Percentiles rank a stretch among this genome's conserved stretches.
phyloP scores from a whole-genome alignment of 2,797 vertebrate species.

The Nannoperca australis region DNA sequence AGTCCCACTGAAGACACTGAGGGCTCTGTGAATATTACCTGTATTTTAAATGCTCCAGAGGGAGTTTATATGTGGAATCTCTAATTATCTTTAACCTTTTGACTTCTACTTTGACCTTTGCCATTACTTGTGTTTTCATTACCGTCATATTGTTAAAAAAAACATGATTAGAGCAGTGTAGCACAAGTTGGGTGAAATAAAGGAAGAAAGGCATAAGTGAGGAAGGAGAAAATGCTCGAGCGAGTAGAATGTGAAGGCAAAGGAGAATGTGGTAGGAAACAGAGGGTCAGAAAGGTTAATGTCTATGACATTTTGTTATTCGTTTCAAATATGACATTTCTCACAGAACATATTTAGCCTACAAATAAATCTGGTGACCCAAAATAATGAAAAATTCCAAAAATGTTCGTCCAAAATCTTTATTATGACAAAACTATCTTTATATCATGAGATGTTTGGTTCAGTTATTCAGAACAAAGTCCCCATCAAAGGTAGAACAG shows the following conservation, averaged over 20 bases:
- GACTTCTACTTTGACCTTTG: slow-evolving; percentile 10
- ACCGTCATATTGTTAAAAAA: not conserved
- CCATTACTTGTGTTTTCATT: slow-evolving; percentile 5
- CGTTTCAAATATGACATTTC: slow-evolving; percentile 10
- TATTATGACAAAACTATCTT: slow-evolving; percentile 8
- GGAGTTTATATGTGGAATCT: not conserved
- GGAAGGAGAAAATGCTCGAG: slow-evolving; percentile 2
- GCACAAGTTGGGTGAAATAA: not conserved
- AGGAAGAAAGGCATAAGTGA: not conserved
- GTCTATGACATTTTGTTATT: not conserved
- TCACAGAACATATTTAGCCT: not conserved
- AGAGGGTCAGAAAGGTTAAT: not conserved
- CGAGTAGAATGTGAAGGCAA: not conserved
- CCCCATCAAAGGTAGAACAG: not conserved
- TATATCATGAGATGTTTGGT: not conserved
- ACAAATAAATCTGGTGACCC: not conserved
- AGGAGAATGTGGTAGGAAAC: not conserved
- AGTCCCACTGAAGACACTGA: slow-evolving; percentile 18
- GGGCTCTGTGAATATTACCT: slow-evolving; percentile 2
- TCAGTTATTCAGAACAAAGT: slow-evolving; percentile 5
- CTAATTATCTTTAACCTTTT: slow-evolving; percentile 18
- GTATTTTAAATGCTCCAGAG: slow-evolving; percentile 4
- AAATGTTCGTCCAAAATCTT: not conserved
- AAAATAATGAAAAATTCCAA: not conserved
- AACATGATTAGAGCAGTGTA: not conserved